Conservation (phyloP, 1,140 invertebrate genomes). For the Bombyx mandarina region DNA sequence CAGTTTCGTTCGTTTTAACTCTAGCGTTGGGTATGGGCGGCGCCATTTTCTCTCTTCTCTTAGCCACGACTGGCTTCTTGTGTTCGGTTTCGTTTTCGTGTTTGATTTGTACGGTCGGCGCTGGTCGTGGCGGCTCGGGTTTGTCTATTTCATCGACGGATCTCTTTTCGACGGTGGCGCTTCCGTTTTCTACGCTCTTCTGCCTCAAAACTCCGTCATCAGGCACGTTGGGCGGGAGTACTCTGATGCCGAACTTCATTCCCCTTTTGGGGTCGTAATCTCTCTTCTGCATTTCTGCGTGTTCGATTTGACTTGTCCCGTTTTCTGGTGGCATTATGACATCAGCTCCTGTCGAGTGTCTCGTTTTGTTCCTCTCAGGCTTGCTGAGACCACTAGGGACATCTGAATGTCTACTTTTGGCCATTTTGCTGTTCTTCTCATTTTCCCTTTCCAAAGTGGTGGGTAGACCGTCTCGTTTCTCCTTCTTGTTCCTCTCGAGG, state of each 20-base stretch:
- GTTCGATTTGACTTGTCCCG: constrained; percentile 52
- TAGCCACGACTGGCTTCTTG: constrained; percentile 66
- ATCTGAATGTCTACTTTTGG: constrained; percentile 48
- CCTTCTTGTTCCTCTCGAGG: constrained; percentile 66
- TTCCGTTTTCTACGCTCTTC: constrained; percentile 66
- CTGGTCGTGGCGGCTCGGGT: constrained; percentile 40
- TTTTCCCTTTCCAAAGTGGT: constrained; percentile 68
- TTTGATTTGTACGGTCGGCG: constrained; percentile 42
- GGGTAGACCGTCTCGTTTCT: constrained; percentile 67
- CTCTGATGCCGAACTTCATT: constrained; percentile 80
- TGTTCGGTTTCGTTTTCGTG: constrained; percentile 55
- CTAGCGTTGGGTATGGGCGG: constrained; percentile 66
- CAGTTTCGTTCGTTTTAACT: constrained; percentile 38
- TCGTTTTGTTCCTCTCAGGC: constrained; percentile 56
- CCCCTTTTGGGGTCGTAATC: constrained; percentile 68
- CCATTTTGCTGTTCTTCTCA: constrained; percentile 66
- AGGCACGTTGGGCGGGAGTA: constrained; percentile 72
- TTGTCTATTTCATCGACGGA: constrained; percentile 69
- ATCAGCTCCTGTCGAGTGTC: constrained; percentile 50
- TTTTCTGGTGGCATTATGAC: constrained; percentile 65
- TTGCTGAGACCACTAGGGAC: constrained; percentile 35
- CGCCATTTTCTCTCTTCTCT: constrained; percentile 64
- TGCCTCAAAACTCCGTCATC: constrained; percentile 64
- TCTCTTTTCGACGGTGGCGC: constrained; percentile 53
- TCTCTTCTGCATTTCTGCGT: constrained; percentile 56